Evolutionary conservation across 2,113 vertebrate species (phyloP).

Genomic region (Passer montanus): DNA sequence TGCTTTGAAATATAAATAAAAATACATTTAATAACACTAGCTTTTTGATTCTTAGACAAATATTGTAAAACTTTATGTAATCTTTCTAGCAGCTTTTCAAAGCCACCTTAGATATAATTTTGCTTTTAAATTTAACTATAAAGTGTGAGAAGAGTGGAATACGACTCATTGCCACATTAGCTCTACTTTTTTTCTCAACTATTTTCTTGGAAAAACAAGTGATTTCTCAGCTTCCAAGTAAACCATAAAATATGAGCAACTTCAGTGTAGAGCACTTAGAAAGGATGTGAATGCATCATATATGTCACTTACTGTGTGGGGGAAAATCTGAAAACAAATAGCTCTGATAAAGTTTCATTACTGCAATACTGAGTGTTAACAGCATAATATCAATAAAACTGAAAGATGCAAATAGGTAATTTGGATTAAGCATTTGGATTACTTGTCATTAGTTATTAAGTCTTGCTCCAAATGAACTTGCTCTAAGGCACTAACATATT

Average conservation of each 20-base stretch:
- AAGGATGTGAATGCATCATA: neutral
- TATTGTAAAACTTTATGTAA: neutral
- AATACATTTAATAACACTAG: neutral
- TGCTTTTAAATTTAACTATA: neutral
- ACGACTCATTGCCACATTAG: neutral
- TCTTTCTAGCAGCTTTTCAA: neutral
- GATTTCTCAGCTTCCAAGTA: neutral
- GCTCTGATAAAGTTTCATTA: neutral
- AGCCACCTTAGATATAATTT: neutral
- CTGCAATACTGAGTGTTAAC: neutral
- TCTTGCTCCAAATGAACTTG: neutral
- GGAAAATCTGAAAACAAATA: neutral
- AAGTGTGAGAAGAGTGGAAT: neutral
- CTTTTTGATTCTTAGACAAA: neutral
- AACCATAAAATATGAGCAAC: neutral
- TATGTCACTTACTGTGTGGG: neutral
- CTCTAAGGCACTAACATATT: neutral
- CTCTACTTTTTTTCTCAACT: neutral
- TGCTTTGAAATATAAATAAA: slow-evolving; percentile 32
- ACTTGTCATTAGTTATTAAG: neutral
- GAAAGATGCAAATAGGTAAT: neutral
- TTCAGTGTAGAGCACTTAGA: neutral
- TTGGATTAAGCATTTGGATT: neutral
- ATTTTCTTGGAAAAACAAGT: neutral
- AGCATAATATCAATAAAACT: slow-evolving; percentile 2